Evolutionary conservation across 1,140 invertebrate species (phyloP).

Genomic region (Rhagoletis pomonella): DNA sequence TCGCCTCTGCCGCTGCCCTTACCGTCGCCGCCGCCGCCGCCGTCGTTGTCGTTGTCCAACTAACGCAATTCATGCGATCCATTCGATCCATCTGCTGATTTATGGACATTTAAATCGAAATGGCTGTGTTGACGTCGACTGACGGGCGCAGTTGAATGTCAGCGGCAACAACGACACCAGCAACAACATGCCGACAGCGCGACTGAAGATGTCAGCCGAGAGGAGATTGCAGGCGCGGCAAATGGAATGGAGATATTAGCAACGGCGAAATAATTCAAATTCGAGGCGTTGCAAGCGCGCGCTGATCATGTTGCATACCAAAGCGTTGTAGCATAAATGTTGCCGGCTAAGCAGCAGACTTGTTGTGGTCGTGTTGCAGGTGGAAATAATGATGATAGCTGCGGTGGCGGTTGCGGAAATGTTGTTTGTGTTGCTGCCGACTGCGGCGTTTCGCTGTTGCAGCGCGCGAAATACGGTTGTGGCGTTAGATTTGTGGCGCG

Average conservation of each 20-base stretch:
- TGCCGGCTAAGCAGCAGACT: neutral
- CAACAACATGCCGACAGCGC: neutral
- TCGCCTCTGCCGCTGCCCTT: neutral
- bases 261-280: constrained; percentile 46
- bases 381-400: neutral
- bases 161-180: neutral
- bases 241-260: neutral
- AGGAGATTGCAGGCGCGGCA: neutral
- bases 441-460: neutral
- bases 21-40: neutral
- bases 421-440: neutral
- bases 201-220: neutral
- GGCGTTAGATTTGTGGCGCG: constrained; percentile 38
- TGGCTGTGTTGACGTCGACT: constrained; percentile 49
- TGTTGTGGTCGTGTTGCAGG: neutral
- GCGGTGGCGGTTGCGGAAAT: neutral
- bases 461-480: neutral
- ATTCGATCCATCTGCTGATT: constrained; percentile 35
- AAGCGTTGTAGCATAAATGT: constrained; percentile 8
- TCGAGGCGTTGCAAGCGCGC: neutral
- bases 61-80: neutral
- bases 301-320: constrained; percentile 26
- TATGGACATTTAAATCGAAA: constrained; percentile 51
- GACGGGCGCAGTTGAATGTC: constrained; percentile 46
- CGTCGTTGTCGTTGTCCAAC: neutral